A percentile compares a stretch with the other conserved stretches of the same genome.
These are phyloP conservation scores for Tympanuchus pallidicinctus DNA, from an alignment of 2,113 vertebrate genomes.

Conservation along the genomic window DNA sequence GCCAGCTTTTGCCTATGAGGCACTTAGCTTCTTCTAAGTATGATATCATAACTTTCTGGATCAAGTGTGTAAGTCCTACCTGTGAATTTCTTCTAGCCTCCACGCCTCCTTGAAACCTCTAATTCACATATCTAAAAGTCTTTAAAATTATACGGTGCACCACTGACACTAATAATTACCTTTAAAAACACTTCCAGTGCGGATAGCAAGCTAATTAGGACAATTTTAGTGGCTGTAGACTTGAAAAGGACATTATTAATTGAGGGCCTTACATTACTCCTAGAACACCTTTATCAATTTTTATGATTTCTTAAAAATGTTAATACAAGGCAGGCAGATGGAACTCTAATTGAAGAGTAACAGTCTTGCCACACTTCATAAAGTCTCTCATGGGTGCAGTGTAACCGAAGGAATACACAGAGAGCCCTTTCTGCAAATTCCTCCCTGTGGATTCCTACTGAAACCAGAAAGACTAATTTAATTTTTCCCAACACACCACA, in stretches of 20 bases:
- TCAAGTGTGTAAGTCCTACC: neutral
- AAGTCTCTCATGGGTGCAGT: neutral
- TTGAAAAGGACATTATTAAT: neutral
- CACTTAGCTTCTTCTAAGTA: neutral
- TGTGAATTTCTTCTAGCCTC: neutral
- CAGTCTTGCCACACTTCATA: neutral
- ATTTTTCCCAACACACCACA: neutral
- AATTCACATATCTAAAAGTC: neutral
- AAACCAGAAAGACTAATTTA: conserved; percentile 8
- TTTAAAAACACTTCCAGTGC: neutral
- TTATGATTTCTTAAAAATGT: neutral
- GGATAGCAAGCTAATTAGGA: neutral
- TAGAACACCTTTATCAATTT: neutral
- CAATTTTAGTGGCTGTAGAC: neutral
- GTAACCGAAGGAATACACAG: neutral
- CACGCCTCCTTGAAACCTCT: neutral
- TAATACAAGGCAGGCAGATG: neutral
- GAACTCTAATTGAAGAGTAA: neutral
- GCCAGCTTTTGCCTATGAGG: neutral
- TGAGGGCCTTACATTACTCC: neutral
- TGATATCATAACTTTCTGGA: neutral
- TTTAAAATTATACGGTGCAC: neutral
- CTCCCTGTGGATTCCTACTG: neutral
- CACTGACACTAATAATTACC: neutral
- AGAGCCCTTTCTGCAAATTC: neutral